These are phyloP conservation scores for Drosophila borborema DNA, from an alignment of 2,888 invertebrate genomes.

Conservation along the genomic window DNA sequence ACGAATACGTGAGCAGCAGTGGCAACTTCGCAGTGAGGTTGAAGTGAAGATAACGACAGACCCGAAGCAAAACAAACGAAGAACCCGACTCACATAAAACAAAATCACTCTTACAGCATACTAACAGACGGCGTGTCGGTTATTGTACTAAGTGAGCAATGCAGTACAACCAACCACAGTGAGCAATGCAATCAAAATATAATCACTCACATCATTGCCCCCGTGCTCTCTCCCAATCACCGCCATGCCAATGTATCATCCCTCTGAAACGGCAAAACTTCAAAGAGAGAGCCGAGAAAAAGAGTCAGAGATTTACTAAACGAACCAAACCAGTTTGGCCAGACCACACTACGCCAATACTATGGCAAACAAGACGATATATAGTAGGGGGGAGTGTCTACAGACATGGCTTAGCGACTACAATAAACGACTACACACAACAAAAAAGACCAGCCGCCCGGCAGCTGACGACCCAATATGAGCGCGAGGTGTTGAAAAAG, in stretches of 20 bases:
- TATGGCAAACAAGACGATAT: constrained; percentile 60
- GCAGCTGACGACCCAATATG: constrained; percentile 77
- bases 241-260: constrained; percentile 77
- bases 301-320: constrained; percentile 80
- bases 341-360: constrained; percentile 43
- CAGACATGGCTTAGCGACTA: constrained; percentile 62
- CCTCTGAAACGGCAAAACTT: constrained; percentile 78
- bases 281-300: constrained; percentile 75
- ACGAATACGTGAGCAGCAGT: constrained; percentile 72
- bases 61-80: constrained; percentile 80
- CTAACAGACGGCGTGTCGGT: constrained; percentile 77
- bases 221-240: constrained; percentile 79
- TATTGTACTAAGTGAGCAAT: constrained; percentile 70
- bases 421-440: constrained; percentile 67
- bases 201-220: constrained; percentile 83
- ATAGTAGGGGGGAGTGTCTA: constrained; percentile 60
- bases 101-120: constrained; percentile 81
- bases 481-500: constrained; percentile 85
- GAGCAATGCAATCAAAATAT: constrained; percentile 79
- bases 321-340: constrained; percentile 75
- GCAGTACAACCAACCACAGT: constrained; percentile 82
- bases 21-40: constrained; percentile 58
- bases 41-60: constrained; percentile 76
- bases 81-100: constrained; percentile 53
- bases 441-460: constrained; percentile 75